Conservation (phyloP, 2,888 invertebrate species). For the Diplazon laetatorius region DNA sequence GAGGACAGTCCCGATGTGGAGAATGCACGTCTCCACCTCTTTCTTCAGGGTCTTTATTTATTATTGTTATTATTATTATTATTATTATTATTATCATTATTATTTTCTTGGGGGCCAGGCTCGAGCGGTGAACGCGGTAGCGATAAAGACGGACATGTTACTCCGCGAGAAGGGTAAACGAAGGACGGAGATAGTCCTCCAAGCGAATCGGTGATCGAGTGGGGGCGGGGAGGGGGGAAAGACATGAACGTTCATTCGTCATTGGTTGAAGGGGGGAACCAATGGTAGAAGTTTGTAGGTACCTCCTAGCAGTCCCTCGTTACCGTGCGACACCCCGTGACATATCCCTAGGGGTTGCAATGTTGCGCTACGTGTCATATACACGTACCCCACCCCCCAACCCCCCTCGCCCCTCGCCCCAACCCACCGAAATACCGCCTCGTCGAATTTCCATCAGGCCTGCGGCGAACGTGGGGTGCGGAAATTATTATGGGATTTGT, state of each 20-base stretch:
- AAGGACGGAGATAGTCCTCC: constrained; percentile 15
- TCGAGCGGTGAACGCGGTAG: constrained; percentile 44
- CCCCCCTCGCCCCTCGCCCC: not conserved
- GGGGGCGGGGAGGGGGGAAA: constrained; percentile 39
- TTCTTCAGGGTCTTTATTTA: constrained; percentile 48
- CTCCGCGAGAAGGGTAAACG: not conserved
- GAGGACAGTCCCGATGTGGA: constrained; percentile 21
- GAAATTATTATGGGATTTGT: constrained; percentile 48
- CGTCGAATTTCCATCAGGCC: not conserved
- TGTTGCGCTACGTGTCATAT: not conserved
- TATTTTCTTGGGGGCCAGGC: no score
- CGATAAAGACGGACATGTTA: constrained; percentile 1
- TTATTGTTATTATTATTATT: no score
- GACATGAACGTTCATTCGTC: constrained; percentile 20
- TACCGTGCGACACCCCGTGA: constrained; percentile 53
- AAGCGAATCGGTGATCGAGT: constrained; percentile 28
- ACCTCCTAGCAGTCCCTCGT: constrained; percentile 56
- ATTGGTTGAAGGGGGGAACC: constrained; percentile 55
- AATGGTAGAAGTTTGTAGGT: constrained; percentile 54
- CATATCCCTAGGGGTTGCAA: constrained; percentile 48
- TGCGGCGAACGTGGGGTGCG: constrained; percentile 30
- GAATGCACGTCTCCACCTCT: constrained; percentile 44
- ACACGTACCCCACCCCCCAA: not conserved
- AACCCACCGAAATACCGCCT: no score
- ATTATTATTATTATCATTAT: no score